Percentiles rank a stretch among this genome's conserved stretches.
Evolutionary conservation across 2,113 vertebrate species (phyloP).

Genomic region (Lethenteron camtschaticum): DNA sequence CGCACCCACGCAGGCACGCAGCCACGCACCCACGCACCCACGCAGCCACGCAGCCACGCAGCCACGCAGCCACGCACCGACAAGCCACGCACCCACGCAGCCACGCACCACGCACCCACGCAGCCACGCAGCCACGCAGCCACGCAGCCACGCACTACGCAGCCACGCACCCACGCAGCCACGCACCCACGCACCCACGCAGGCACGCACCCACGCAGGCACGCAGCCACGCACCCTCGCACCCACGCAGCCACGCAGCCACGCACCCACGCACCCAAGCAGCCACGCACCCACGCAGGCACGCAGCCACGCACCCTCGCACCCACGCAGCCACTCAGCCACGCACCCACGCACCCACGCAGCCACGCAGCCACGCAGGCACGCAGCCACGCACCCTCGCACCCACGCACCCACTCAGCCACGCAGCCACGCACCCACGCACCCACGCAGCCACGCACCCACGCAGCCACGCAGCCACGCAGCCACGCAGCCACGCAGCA

Average conservation of each 20-base stretch:
- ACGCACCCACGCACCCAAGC: not conserved
- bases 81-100: not conserved
- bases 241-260: not conserved
- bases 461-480: not conserved
- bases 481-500: not conserved
- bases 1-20: not conserved
- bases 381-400: not conserved
- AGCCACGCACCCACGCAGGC: not conserved
- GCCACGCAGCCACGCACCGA: not conserved
- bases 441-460: not conserved
- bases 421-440: not conserved
- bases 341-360: not conserved
- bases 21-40: not conserved
- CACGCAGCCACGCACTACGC: not conserved
- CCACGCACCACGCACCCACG: not conserved
- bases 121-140: not conserved
- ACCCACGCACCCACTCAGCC: not conserved
- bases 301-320: not conserved
- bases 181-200: conserved; percentile 1
- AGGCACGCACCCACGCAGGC: not conserved
- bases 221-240: not conserved
- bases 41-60: not conserved
- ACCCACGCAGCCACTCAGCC: not conserved
- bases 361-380: not conserved
- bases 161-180: not conserved